Conservation (phyloP, 2,113 vertebrate species). For the Petaurus breviceps region DNA sequence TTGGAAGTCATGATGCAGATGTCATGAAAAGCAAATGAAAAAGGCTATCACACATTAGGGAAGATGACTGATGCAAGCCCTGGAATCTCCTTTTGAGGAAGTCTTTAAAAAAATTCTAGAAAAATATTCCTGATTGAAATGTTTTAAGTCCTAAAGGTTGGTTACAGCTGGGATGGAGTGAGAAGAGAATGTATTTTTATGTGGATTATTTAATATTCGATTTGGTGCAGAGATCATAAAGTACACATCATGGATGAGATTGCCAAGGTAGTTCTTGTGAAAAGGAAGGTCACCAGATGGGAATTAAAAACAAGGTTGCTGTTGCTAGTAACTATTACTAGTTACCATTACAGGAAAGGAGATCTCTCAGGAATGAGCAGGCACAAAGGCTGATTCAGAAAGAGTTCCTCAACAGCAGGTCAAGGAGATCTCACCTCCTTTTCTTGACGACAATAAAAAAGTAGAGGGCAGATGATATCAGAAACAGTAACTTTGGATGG, state of each 20-base stretch:
- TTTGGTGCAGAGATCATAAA: too few relatives aligned
- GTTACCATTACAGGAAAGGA: neutral
- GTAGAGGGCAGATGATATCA: neutral
- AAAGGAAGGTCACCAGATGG: neutral
- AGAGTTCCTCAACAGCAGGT: slow-evolving; percentile 21
- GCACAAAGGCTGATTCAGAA: neutral
- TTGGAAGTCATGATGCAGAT: neutral
- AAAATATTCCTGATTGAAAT: neutral
- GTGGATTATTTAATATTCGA: too few relatives aligned
- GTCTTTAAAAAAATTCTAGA: neutral
- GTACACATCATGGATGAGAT: too few relatives aligned
- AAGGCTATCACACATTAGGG: neutral
- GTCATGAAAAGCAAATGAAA: neutral
- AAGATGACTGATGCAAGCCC: neutral
- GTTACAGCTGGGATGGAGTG: neutral
- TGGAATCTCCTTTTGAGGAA: slow-evolving; percentile 1
- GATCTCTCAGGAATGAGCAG: slow-evolving; percentile 36
- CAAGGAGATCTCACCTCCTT: neutral
- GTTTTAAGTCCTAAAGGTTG: neutral
- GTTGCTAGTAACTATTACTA: neutral
- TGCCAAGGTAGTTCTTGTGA: slow-evolving; percentile 13
- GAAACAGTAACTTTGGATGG: neutral
- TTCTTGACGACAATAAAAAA: neutral
- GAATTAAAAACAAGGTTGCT: neutral
- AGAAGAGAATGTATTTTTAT: too few relatives aligned